Base-by-base conservation (phyloP, 35 echinoderm and acorn worm genomes). In the Nesometra sesokonis region DNA sequence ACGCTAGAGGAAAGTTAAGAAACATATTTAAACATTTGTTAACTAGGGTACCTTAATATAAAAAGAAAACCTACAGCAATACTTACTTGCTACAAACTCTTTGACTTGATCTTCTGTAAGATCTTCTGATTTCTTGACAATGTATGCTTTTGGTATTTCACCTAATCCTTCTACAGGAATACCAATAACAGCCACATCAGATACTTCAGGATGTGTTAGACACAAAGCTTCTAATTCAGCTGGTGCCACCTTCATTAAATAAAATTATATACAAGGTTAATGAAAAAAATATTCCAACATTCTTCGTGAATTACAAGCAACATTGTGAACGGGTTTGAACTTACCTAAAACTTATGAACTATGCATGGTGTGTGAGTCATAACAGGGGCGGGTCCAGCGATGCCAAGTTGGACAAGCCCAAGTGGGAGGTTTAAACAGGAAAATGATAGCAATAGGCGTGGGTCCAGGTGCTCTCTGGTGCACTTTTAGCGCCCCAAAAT, bases 151-250 rank as follows among this genome's bases (percentile, higher is more conserved):
- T 5, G 91, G 91, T n/a, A 93, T 77, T 38, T 93, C 91, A 17
- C 91, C 91, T 32, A 87, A 87, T 78, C 85, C 91, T 29, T 89
- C 76, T 33, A 89, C 83, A 1, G 86, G 87, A 0, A 85, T 29
- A 27, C 91, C 91, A 8, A 93, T 89, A 17, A 93, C 91, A 32
- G 77, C 91, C 13, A 84, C 91, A 82, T 93, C 91, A 30, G 77
- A 29, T 35, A 93, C 39, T 13, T 32, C n/a, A 33, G 86, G 87
- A 88, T 85, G 86, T 17, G 87, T 89, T 17, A 93, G n/a, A n/a
- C 88, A 57, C 0, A 86, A n/a, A 33, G 86, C 87, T 81, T 89
- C 87, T 11, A 93, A 78, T 46, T 93, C 91, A 32, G 91, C 91
- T 46, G 91, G 91, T 8, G 91, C 47, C 32, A 91, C 89, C 89